These are phyloP conservation scores for Scelioninae gen. 2 DNA, from an alignment of 2,888 invertebrate genomes.

Conservation along the genomic window DNA sequence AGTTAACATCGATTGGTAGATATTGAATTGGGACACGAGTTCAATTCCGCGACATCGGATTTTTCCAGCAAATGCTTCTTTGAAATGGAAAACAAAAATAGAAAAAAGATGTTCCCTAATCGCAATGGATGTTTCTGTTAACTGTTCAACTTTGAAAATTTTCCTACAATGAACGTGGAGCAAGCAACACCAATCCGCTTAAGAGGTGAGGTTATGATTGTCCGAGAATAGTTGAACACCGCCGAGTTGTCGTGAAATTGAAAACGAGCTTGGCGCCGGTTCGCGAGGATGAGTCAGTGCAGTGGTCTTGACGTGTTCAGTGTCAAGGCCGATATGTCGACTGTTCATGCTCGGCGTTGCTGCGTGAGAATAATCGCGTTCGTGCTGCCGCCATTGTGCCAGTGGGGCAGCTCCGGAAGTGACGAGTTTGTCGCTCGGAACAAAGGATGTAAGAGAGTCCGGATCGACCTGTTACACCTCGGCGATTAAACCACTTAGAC, in stretches of 20 bases:
- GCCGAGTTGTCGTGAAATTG: background rate
- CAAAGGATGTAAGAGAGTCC: constrained; percentile 39
- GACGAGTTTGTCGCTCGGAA: constrained; percentile 53
- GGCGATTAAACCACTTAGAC: constrained; percentile 44
- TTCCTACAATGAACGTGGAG: no score
- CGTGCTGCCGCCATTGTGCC: constrained; percentile 47
- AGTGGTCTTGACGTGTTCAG: constrained; percentile 42
- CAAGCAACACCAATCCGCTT: no score
- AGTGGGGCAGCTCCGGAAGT: constrained; percentile 53
- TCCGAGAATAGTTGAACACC: no score
- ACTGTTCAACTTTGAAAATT: no score
- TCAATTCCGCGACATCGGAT: no score
- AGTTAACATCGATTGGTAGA: no score
- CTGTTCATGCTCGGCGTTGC: constrained; percentile 48
- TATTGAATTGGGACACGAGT: no score
- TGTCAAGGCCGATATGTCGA: constrained; percentile 57
- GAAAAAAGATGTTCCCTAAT: no score
- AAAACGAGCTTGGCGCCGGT: constrained; percentile 2
- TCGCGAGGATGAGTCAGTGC: constrained; percentile 28
- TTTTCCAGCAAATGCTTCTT: no score
- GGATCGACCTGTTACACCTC: constrained; percentile 48
- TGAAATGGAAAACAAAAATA: no score
- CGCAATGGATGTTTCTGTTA: no score
- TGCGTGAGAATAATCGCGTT: constrained; percentile 52
- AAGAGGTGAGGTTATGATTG: no score